Evolutionary conservation across 2,113 vertebrate species (phyloP).

Genomic region (Lophius piscatorius): DNA sequence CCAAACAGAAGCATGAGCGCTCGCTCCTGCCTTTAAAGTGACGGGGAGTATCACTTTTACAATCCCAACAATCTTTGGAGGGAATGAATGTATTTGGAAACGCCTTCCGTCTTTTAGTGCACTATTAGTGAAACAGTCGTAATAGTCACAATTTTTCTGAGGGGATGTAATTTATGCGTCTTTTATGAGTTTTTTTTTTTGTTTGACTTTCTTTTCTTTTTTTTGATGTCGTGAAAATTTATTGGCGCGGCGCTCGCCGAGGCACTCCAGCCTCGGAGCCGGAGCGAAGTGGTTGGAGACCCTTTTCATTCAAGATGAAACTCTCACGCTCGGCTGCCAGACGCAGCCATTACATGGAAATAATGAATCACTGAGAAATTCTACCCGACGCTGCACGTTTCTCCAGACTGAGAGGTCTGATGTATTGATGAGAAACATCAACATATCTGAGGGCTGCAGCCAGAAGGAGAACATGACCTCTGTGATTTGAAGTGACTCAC

Average conservation of each 20-base stretch:
- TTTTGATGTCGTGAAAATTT: slow-evolving; percentile 80
- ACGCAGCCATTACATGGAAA: slow-evolving; percentile 70
- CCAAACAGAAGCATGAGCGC: slow-evolving; percentile 80
- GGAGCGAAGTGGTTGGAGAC: slow-evolving; percentile 58
- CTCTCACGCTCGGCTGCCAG: slow-evolving; percentile 70
- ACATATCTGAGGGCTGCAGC: slow-evolving; percentile 42
- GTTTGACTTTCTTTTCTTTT: no score
- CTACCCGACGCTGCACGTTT: slow-evolving; percentile 47
- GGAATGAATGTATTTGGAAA: slow-evolving; percentile 74
- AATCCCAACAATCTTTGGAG: slow-evolving; percentile 63
- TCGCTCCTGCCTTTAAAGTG: slow-evolving; percentile 64
- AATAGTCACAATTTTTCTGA: slow-evolving; percentile 76
- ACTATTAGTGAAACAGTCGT: slow-evolving; percentile 78
- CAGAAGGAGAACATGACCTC: slow-evolving; percentile 37
- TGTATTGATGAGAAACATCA: slow-evolving; percentile 53
- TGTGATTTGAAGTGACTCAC: slow-evolving; percentile 11
- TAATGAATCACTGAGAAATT: slow-evolving; percentile 68
- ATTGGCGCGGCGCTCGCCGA: slow-evolving; percentile 60
- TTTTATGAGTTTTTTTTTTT: slow-evolving; percentile 73
- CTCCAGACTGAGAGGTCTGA: slow-evolving; percentile 45
- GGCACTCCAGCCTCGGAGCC: slow-evolving; percentile 47
- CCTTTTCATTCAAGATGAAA: slow-evolving; percentile 75
- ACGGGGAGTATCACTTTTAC: slow-evolving; percentile 72
- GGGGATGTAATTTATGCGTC: slow-evolving; percentile 77
- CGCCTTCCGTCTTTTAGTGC: slow-evolving; percentile 75